Percentiles rank a stretch among this genome's conserved stretches.
Evolutionary conservation across 2,113 vertebrate species (phyloP).

Genomic region (Myotis davidii): DNA sequence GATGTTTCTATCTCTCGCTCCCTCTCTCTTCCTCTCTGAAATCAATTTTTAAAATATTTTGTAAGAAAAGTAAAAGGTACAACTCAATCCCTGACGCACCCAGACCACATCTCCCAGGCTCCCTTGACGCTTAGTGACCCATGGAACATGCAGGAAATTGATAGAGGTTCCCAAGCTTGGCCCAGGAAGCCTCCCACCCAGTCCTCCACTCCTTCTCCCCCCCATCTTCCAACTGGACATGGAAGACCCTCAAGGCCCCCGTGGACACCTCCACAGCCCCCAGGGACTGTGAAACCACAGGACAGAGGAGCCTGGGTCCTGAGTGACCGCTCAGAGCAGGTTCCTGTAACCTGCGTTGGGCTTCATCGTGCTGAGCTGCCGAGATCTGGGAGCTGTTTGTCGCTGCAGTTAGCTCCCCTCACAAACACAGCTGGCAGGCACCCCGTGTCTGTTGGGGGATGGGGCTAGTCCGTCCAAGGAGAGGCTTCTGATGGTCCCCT

Average conservation of each 20-base stretch:
- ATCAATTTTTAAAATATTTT: no score
- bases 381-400: not conserved
- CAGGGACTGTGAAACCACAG: not conserved
- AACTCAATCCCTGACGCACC: not conserved
- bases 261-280: not conserved
- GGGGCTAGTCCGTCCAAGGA: not conserved
- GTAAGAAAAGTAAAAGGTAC: no score
- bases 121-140: not conserved
- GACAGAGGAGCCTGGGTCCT: not conserved
- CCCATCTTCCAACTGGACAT: not conserved
- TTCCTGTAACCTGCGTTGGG: not conserved
- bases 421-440: no score
- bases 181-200: not conserved
- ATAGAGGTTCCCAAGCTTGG: not conserved
- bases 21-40: no score
- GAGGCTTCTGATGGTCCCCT: not conserved
- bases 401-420: not conserved
- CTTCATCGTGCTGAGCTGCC: rapidly evolving
- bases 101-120: not conserved
- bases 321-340: not conserved
- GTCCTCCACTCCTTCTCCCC: not conserved
- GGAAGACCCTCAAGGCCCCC: no score
- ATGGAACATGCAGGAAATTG: not conserved
- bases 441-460: not conserved
- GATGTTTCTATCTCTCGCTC: no score